These are phyloP conservation scores for Remorina albescens DNA, from an alignment of 2,797 vertebrate genomes.

Conservation along the genomic window DNA sequence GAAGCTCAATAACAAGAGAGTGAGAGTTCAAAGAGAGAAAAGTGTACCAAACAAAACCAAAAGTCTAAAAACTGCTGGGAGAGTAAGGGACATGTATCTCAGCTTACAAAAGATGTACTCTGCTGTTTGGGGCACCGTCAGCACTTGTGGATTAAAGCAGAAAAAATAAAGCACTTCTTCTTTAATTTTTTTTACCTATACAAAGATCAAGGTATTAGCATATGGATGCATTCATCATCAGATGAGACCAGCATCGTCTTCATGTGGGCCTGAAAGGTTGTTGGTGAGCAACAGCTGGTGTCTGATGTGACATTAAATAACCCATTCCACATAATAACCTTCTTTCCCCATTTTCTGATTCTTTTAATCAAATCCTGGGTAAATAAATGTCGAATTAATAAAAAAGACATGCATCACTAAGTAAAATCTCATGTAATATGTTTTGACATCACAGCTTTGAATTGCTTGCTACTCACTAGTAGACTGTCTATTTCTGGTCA, in stretches of 20 bases:
- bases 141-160: neutral
- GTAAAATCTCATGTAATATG: neutral
- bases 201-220: constrained; percentile 1
- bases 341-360: too few relatives aligned
- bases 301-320: constrained; percentile 27
- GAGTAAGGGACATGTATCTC: neutral
- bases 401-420: neutral
- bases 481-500: constrained; percentile 20
- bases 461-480: neutral
- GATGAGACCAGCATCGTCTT: constrained; percentile 10
- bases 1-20: constrained; percentile 2
- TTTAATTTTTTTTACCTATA: neutral
- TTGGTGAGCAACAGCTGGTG: constrained; percentile 29
- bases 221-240: neutral
- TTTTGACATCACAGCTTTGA: constrained; percentile 6
- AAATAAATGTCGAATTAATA: constrained; percentile 1
- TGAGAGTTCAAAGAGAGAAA: constrained; percentile 1
- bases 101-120: neutral
- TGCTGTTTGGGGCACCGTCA: neutral
- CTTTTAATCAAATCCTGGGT: neutral
- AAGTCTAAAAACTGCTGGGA: neutral
- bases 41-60: neutral
- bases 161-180: neutral
- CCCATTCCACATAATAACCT: too few relatives aligned
- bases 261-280: constrained; percentile 35